Evolutionary conservation across 2,113 vertebrate genomes (phyloP).

Genomic region (Cyphomyrus plagiostoma): DNA sequence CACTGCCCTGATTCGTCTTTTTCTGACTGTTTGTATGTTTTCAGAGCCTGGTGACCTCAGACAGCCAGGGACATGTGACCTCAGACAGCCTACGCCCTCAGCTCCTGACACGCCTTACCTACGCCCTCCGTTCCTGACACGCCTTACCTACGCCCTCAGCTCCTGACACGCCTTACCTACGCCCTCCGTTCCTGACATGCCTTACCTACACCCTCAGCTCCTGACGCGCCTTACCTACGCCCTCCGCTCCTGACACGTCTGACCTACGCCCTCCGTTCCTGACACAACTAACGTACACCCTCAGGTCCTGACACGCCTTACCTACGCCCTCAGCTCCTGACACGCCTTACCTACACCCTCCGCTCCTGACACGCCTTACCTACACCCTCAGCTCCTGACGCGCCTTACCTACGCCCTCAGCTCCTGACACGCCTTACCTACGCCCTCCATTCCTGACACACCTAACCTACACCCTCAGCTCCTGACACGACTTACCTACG

Average conservation of each 20-base stretch:
- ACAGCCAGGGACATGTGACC: background rate
- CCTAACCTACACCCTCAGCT: background rate
- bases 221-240: too few species aligned
- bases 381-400: too few species aligned
- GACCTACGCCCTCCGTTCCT: too few species aligned
- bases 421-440: background rate
- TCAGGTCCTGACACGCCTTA: too few species aligned
- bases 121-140: background rate
- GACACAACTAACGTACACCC: too few species aligned
- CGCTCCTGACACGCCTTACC: background rate
- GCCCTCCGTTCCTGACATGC: background rate
- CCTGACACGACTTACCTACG: too few species aligned
- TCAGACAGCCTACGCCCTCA: background rate
- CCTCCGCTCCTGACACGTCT: too few species aligned
- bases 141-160: too few species aligned
- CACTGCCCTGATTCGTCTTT: slow-evolving; percentile 19
- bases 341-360: background rate
- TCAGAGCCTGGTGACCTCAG: background rate
- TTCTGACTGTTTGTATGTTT: background rate
- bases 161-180: background rate
- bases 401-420: background rate
- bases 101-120: background rate
- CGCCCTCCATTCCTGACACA: background rate
- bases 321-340: background rate
- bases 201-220: background rate